These are phyloP conservation scores for Jordanella pulchra DNA, from an alignment of 2,797 vertebrate species.

Conservation along the genomic window DNA sequence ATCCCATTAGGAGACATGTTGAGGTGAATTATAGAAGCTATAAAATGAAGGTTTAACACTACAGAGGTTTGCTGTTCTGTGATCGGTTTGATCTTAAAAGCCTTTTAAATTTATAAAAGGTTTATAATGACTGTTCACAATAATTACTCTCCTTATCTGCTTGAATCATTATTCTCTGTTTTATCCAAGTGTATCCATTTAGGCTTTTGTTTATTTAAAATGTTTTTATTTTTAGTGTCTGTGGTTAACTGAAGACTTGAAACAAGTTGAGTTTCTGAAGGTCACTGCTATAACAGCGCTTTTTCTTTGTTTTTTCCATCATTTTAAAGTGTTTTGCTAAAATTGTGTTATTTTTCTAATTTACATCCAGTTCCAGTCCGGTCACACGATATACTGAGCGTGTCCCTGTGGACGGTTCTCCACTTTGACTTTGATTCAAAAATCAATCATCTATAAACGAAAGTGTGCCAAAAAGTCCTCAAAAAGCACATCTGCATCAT, in stretches of 20 bases:
- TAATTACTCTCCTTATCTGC: too few species aligned
- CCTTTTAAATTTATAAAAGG: neutral
- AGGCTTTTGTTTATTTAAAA: too few species aligned
- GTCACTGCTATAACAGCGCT: neutral
- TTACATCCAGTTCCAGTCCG: neutral
- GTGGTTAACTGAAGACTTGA: neutral
- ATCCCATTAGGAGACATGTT: too few species aligned
- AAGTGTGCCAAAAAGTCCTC: conserved; percentile 3
- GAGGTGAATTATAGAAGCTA: too few species aligned
- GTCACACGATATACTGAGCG: neutral
- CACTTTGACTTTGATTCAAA: neutral
- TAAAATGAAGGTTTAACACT: too few species aligned
- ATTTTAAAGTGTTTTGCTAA: conserved; percentile 1
- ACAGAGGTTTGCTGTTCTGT: too few species aligned
- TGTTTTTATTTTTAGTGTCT: too few species aligned
- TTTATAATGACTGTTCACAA: neutral
- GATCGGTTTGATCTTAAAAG: too few species aligned
- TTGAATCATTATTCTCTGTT: neutral
- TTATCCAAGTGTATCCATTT: neutral
- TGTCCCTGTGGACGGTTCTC: neutral
- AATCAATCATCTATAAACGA: conserved; percentile 5
- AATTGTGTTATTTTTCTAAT: neutral
- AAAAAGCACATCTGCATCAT: conserved; percentile 4
- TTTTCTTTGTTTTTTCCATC: neutral
- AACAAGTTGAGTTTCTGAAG: neutral